Conservation (phyloP, 2,888 invertebrate genomes). For the Hydroisotoma schaefferi region DNA sequence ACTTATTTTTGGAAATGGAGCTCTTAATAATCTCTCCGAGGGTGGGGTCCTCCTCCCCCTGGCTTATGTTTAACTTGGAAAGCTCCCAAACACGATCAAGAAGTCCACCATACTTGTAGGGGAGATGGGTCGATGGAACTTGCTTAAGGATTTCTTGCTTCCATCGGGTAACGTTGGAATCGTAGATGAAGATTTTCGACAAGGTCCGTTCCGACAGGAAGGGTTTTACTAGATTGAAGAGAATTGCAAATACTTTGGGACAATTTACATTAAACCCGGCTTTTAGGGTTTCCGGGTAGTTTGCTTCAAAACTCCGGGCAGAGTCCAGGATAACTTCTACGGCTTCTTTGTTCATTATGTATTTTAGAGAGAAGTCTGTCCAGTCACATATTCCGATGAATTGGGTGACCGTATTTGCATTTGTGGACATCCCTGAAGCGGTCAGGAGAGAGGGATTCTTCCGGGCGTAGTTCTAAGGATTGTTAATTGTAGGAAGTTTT, state of each 20-base stretch:
- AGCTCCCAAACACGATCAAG: neutral
- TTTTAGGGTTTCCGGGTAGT: constrained; percentile 33
- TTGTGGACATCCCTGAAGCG: neutral
- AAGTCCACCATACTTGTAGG: neutral
- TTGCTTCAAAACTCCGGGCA: constrained; percentile 27
- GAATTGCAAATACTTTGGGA: constrained; percentile 31
- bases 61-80: neutral
- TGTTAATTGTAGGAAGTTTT: too few species aligned
- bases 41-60: neutral
- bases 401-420: constrained; percentile 28
- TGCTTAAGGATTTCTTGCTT: neutral
- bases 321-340: constrained; percentile 27
- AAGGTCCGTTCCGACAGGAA: constrained; percentile 29
- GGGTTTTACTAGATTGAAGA: constrained; percentile 33
- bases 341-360: constrained; percentile 35
- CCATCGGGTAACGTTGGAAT: constrained; percentile 24
- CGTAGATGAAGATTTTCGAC: constrained; percentile 31
- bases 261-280: constrained; percentile 29
- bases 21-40: neutral
- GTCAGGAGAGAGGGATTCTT: too few species aligned
- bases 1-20: neutral
- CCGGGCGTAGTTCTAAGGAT: too few species aligned
- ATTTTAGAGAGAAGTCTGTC: constrained; percentile 30
- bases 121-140: neutral
- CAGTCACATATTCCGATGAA: constrained; percentile 36